phyloP scores from a whole-genome alignment of 1,140 invertebrate genomes.

The Microplitis demolitor region DNA sequence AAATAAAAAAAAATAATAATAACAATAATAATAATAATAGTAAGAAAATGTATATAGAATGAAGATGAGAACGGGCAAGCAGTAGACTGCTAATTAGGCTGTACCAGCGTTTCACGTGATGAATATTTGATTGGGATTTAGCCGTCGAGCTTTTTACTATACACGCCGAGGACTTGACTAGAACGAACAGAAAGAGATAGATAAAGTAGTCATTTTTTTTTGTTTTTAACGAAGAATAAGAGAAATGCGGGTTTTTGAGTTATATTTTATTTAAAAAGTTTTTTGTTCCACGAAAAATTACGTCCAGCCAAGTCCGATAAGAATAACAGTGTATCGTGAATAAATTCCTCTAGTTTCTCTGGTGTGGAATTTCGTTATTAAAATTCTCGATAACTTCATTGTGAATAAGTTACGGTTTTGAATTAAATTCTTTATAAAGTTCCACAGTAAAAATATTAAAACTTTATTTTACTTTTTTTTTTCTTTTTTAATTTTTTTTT shows the following conservation, averaged over 20 bases:
- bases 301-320: background rate
- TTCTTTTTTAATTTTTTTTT: too few species aligned
- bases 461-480: background rate
- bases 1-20: too few species aligned
- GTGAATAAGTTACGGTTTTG: background rate
- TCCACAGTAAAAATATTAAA: background rate
- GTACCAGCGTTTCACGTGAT: constrained; percentile 8
- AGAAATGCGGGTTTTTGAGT: background rate
- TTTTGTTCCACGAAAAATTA: background rate
- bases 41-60: background rate
- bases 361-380: background rate
- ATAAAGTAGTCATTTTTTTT: background rate
- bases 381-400: constrained; percentile 4
- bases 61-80: constrained; percentile 13
- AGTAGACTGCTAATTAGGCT: constrained; percentile 22
- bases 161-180: background rate
- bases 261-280: background rate
- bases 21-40: background rate
- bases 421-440: background rate
- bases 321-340: background rate
- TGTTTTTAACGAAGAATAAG: background rate
- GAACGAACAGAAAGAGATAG: background rate
- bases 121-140: constrained; percentile 26
- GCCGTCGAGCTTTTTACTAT: background rate
- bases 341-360: background rate